These are phyloP conservation scores for Ostrea denselamellosa DNA, from an alignment of 1,140 invertebrate species.

Conservation along the genomic window DNA sequence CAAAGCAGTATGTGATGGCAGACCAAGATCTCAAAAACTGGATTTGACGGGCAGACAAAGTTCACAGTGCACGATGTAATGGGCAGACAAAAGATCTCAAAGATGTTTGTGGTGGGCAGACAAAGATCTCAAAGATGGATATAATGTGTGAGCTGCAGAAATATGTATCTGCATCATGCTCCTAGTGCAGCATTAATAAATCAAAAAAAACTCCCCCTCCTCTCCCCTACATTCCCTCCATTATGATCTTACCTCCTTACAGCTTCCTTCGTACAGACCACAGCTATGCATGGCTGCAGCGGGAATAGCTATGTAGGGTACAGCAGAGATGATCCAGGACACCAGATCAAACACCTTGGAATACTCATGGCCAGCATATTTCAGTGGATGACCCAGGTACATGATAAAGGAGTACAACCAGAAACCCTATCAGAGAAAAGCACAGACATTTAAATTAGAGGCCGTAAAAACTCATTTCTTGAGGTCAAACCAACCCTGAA, in stretches of 20 bases:
- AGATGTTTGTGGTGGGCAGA: too few relatives aligned
- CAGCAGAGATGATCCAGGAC: constrained; percentile 64
- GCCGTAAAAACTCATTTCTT: too few relatives aligned
- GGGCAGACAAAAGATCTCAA: too few relatives aligned
- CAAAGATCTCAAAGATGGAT: too few relatives aligned
- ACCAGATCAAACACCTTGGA: constrained; percentile 60
- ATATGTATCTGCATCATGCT: too few relatives aligned
- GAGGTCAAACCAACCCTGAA: background rate
- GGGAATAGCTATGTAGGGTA: constrained; percentile 65
- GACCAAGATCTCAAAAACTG: too few relatives aligned
- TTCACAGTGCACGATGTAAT: too few relatives aligned
- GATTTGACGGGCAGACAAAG: too few relatives aligned
- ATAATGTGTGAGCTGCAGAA: too few relatives aligned
- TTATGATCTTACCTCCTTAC: constrained; percentile 42
- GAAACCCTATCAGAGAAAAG: constrained; percentile 51
- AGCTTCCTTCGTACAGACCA: constrained; percentile 56
- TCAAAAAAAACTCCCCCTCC: background rate
- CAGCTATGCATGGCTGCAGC: constrained; percentile 64
- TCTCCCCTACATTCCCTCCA: background rate
- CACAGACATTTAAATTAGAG: background rate
- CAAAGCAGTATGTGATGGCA: too few relatives aligned
- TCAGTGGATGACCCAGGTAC: constrained; percentile 45
- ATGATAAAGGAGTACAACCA: constrained; percentile 63
- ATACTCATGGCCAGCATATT: constrained; percentile 47
- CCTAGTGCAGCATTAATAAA: too few relatives aligned